A percentile compares a stretch with the other conserved stretches of the same genome.
These are phyloP conservation scores for Chaetoderma sp. DNA, from an alignment of 2,888 invertebrate species.

Conservation along the genomic window DNA sequence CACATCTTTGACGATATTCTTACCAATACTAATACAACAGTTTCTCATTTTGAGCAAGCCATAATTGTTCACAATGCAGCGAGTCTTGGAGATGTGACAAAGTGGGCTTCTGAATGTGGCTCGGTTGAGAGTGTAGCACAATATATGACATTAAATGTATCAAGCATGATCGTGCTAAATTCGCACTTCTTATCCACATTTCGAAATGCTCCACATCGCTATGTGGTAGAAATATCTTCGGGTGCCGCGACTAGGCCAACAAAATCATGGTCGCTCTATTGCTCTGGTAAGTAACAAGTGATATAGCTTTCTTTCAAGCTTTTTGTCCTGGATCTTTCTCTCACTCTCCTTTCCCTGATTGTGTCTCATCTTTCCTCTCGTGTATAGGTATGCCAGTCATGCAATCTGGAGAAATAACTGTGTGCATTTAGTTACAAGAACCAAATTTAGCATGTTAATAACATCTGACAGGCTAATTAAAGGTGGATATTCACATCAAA, in stretches of 20 bases:
- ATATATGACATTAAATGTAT: constrained; percentile 83
- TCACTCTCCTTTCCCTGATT: no score
- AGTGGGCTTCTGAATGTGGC: constrained; percentile 76
- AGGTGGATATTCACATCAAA: no score
- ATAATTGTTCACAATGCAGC: constrained; percentile 92
- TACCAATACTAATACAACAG: constrained; percentile 13
- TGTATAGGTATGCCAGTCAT: no score
- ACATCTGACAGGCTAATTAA: no score
- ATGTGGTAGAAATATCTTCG: constrained; percentile 86
- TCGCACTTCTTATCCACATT: constrained; percentile 77
- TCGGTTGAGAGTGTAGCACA: constrained; percentile 76
- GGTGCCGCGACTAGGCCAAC: constrained; percentile 83
- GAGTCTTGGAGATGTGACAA: constrained; percentile 80
- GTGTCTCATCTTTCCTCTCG: no score
- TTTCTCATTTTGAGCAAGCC: constrained; percentile 74
- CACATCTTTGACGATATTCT: constrained; percentile 36
- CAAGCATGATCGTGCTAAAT: constrained; percentile 75
- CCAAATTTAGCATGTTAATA: no score
- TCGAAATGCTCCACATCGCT: constrained; percentile 40
- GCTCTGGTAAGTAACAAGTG: constrained; percentile 72
- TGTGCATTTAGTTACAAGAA: no score
- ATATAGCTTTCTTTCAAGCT: no score
- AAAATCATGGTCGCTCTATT: constrained; percentile 85
- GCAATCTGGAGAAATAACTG: no score
- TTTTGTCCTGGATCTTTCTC: no score